Base-by-base conservation (phyloP, 1,140 invertebrate genomes). In the Brachionus calyciflorus region DNA sequence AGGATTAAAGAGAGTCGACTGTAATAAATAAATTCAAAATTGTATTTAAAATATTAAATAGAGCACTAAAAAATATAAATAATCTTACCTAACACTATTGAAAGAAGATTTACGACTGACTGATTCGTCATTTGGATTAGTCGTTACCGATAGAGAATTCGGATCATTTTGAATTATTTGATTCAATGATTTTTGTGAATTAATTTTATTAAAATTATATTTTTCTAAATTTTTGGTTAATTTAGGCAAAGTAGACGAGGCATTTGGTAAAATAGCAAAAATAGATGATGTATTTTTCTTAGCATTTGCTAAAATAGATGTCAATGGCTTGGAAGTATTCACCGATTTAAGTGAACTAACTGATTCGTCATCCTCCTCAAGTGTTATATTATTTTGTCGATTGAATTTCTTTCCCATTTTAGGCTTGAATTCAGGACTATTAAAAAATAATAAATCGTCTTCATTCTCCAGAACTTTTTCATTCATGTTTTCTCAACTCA, bases 301-400 rank as follows among this genome's bases (percentile, higher is more conserved):
- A 3, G 3, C 28, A 17, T 30, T 33, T 24, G 60, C 4, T 19
- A 65, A 44, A 24, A 65, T 65, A 14, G 60, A 65, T 12, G 44
- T 44, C 6, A 65, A 4, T 44, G 60, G 60, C 19, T 65, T 65
- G 9, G 19, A 12, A 24, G 57, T 37, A 40, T n/a, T n/a, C n/a
- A n/a, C n/a, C n/a, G 28, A 40, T 63, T 24, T 41, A 3, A 65
- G 6, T 9, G 60, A 65, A 24, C 7, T 2, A n/a, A 44, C 1
- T n/a, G 60, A 65, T 10, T 44, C 37, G 41, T 65, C 37, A 24
- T 65, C 60, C n/a, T 65, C 60, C 21, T 65, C 60, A 14, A 65
- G 3, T 12, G 33, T 65, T 41, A 65, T 65, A 24, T 65, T 65
- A 3, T 37, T 65, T 26, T 65, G 60, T 65, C 60, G 2, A 28